Conservation (phyloP, 2,888 invertebrate species). For the Calliphora vomitoria region DNA sequence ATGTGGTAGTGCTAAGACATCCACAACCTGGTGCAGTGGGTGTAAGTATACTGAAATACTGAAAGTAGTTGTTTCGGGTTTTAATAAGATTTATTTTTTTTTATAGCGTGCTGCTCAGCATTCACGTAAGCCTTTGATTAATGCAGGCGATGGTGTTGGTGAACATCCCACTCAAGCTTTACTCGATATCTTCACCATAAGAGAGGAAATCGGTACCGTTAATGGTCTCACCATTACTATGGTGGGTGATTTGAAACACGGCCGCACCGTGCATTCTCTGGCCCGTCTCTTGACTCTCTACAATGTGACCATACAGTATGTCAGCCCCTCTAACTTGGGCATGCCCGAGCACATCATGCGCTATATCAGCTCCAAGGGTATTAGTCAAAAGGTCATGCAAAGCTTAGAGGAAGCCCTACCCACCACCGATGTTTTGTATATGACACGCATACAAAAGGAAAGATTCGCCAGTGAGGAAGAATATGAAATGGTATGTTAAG, state of each 20-base stretch:
- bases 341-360: slow-evolving; percentile 96
- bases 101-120: slow-evolving; percentile 91
- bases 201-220: slow-evolving; percentile 99
- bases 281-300: slow-evolving; percentile 97
- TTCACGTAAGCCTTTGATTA: slow-evolving; percentile 96
- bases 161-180: slow-evolving; percentile 99
- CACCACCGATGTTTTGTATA: slow-evolving; percentile 98
- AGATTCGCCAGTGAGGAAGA: slow-evolving; percentile 93
- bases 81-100: slow-evolving; percentile 73
- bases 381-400: slow-evolving; percentile 88
- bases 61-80: too few relatives aligned
- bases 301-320: slow-evolving; percentile 96
- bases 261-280: slow-evolving; percentile 98
- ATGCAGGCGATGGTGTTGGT: slow-evolving; percentile 98
- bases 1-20: slow-evolving; percentile 97
- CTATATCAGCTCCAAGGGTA: slow-evolving; percentile 91
- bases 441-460: slow-evolving; percentile 99
- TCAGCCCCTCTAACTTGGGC: slow-evolving; percentile 93
- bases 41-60: slow-evolving; percentile 86
- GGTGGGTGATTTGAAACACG: slow-evolving; percentile 99
- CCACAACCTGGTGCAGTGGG: slow-evolving; percentile 95
- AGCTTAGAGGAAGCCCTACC: slow-evolving; percentile 93
- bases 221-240: slow-evolving; percentile 98
- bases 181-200: slow-evolving; percentile 98
- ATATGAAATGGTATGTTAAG: slow-evolving; percentile 90